Conservation (phyloP, 92 coral and sea anemone species). For the Paramuricea clavata region DNA sequence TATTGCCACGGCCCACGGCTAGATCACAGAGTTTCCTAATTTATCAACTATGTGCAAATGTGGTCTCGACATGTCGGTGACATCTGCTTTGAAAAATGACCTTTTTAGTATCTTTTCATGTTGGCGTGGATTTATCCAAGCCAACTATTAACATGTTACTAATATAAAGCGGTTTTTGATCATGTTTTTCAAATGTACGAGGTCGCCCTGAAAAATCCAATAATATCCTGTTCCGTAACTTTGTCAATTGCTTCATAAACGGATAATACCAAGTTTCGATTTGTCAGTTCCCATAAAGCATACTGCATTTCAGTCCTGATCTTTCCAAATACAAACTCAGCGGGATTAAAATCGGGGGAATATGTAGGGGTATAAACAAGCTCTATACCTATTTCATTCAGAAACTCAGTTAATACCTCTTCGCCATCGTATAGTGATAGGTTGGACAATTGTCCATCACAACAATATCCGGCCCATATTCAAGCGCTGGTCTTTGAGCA, state of each 20-base stretch:
- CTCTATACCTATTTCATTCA: conserved; percentile 46
- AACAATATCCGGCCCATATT: not conserved
- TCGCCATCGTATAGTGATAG: conserved; percentile 54
- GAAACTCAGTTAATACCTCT: conserved; percentile 39
- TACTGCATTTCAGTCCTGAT: conserved; percentile 54
- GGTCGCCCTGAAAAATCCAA: not conserved
- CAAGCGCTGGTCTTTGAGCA: not conserved
- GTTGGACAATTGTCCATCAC: conserved; percentile 66
- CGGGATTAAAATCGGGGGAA: conserved; percentile 48
- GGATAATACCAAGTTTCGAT: not conserved
- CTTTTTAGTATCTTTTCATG: too few species aligned
- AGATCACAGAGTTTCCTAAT: too few species aligned
- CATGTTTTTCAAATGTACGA: too few species aligned
- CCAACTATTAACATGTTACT: too few species aligned
- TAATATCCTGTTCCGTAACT: not conserved
- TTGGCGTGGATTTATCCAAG: too few species aligned
- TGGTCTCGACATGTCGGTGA: too few species aligned
- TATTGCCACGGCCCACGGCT: too few species aligned
- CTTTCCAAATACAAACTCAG: conserved; percentile 39
- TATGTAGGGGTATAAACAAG: conserved; percentile 57
- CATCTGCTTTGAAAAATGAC: too few species aligned
- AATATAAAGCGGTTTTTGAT: too few species aligned
- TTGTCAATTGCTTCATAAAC: not conserved
- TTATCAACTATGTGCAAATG: too few species aligned
- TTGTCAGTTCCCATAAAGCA: not conserved